Evolutionary conservation across 2,113 vertebrate genomes (phyloP).

Genomic region (Rhineura floridana): DNA sequence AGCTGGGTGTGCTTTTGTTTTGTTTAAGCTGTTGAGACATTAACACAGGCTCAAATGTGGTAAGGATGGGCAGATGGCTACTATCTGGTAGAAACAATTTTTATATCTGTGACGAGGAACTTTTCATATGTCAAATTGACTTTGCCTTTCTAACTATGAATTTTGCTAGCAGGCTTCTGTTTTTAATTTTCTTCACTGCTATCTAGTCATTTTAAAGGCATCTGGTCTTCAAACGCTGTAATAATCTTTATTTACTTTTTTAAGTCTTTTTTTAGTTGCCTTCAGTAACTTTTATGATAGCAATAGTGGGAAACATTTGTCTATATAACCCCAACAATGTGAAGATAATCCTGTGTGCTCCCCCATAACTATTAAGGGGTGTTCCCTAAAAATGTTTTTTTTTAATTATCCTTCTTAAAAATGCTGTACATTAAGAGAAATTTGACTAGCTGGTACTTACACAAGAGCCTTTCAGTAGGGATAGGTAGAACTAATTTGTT

Average conservation of each 20-base stretch:
- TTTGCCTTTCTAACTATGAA: neutral
- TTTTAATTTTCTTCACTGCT: neutral
- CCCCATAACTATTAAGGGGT: neutral
- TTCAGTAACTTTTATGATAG: neutral
- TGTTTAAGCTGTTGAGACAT: slow-evolving; percentile 3
- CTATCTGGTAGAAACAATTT: neutral
- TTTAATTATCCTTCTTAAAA: neutral
- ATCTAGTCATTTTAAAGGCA: slow-evolving; percentile 5
- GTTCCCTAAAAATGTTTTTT: neutral
- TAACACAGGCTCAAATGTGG: slow-evolving; percentile 13
- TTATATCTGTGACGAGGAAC: neutral
- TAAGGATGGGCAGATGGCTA: neutral
- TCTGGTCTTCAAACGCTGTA: neutral
- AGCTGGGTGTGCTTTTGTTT: slow-evolving; percentile 15
- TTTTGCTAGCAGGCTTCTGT: neutral
- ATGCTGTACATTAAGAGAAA: neutral
- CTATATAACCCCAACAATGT: no score
- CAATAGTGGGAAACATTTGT: accelerated
- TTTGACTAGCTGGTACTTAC: neutral
- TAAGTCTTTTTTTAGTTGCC: neutral
- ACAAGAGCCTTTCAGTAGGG: neutral
- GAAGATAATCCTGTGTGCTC: neutral
- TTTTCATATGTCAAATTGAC: neutral
- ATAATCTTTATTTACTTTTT: neutral
- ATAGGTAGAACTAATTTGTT: neutral